Percentiles rank a stretch among this genome's conserved stretches.
Conservation (phyloP, 2,113 vertebrate species). For the Nothocercus julius region DNA sequence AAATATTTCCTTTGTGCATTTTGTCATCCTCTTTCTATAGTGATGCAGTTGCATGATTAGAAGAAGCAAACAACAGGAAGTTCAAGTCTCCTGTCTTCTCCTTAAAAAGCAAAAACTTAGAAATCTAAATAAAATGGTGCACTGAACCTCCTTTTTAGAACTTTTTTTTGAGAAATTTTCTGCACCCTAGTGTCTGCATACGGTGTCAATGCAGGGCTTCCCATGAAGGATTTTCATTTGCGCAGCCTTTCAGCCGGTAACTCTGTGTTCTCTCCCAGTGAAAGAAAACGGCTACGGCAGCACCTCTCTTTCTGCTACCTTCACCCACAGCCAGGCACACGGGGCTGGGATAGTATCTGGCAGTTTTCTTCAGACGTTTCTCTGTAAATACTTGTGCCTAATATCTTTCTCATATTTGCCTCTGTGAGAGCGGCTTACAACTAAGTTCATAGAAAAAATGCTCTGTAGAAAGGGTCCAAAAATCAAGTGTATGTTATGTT, state of each 20-base stretch:
- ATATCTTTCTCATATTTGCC: conserved; percentile 26
- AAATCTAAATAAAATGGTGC: neutral
- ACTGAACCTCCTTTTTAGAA: neutral
- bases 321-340: neutral
- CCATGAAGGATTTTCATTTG: neutral
- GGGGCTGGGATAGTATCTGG: neutral
- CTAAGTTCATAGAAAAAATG: neutral
- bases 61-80: neutral
- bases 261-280: neutral
- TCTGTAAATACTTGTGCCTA: neutral
- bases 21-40: neutral
- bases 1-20: neutral
- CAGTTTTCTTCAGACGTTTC: conserved; percentile 10
- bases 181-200: neutral
- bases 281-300: conserved; percentile 17
- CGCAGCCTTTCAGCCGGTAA: conserved; percentile 25
- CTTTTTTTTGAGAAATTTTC: neutral
- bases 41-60: neutral
- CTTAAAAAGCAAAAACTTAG: neutral
- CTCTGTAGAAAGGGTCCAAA: neutral
- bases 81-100: neutral
- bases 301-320: neutral
- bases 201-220: neutral
- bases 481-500: neutral
- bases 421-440: neutral